Conservation (phyloP, 2,888 invertebrate genomes). For the Drosophila subsilvestris region DNA sequence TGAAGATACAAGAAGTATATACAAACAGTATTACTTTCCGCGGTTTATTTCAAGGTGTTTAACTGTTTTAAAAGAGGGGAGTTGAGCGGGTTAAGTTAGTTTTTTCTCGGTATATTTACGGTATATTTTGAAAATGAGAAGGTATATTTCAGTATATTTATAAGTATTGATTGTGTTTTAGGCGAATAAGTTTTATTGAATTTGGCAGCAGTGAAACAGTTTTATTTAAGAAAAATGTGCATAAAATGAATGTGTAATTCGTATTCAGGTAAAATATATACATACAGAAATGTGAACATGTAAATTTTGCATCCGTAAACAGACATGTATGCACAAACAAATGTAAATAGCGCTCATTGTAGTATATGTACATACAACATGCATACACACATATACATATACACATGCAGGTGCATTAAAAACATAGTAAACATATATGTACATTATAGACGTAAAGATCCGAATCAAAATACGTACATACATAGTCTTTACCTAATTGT, state of each 20-base stretch:
- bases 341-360: not conserved
- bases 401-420: slow-evolving; percentile 13
- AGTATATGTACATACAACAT: slow-evolving; percentile 10
- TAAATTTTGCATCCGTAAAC: slow-evolving; percentile 7
- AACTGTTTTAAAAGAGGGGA: too few relatives aligned
- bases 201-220: slow-evolving; percentile 53
- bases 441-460: slow-evolving; percentile 6
- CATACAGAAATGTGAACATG: not conserved
- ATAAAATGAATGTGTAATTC: slow-evolving; percentile 26
- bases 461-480: slow-evolving; percentile 15
- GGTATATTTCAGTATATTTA: too few relatives aligned
- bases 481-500: not conserved
- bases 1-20: too few relatives aligned
- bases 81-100: too few relatives aligned
- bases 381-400: slow-evolving; percentile 1
- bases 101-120: too few relatives aligned
- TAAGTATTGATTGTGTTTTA: slow-evolving; percentile 66
- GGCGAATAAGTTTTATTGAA: slow-evolving; percentile 56
- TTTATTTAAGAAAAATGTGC: slow-evolving; percentile 41
- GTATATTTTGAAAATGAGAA: too few relatives aligned
- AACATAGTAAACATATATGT: slow-evolving; percentile 18
- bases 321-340: slow-evolving; percentile 4
- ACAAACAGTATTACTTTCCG: too few relatives aligned
- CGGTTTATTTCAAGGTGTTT: too few relatives aligned
- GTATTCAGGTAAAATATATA: slow-evolving; percentile 38